Base-by-base conservation (phyloP, 23 tunicate genomes). In the Phallusia fumigata region DNA sequence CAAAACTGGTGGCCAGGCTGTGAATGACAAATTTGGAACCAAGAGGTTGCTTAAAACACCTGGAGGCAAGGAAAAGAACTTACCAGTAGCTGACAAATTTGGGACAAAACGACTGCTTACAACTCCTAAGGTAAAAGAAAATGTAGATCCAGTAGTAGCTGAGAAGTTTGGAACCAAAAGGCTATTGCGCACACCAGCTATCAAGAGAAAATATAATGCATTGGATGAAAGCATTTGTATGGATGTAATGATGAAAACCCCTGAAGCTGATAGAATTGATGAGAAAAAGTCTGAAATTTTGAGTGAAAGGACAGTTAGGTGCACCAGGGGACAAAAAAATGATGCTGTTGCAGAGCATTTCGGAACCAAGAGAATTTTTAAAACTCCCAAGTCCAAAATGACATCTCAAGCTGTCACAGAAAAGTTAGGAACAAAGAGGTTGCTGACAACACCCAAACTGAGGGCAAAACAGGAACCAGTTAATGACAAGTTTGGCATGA, bases 401-500 rank as follows among this genome's bases (percentile, higher is more conserved):
- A 76, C 78, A 58, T 15, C 45, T 21, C 34, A 79, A n/a, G 53
- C 80, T 24, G 84, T 88, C 15, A 45, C 69, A 34, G 87, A 84
- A 31, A 64, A 88, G 26, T 88, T 83, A 83, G 93, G 93, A 32
- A 83, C 84, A 0, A 88, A 84, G 64, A 34, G 87, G 49, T 26
- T 88, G 24, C 32, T 88, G 75, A 47, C 73, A 73, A 88, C 88
- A 33, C 83, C 73, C 18, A 58, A 81, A 35, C 18, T 12, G 21
- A 81, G 64, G 28, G 5, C 11, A 5, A 85, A 84, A 74, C 16
- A 35, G 5, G 65, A 50, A 40, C 76, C 91, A 22, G 92, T 84
- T 31, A 89, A 87, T 58, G 83, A 83, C 22, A 76, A 87, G 79
- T 87, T 87, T 80, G 91, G 91, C 73, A 80, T 83, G 19, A 84